Conservation (phyloP, 2,797 vertebrate genomes). For the Uromys caudimaculatus region DNA sequence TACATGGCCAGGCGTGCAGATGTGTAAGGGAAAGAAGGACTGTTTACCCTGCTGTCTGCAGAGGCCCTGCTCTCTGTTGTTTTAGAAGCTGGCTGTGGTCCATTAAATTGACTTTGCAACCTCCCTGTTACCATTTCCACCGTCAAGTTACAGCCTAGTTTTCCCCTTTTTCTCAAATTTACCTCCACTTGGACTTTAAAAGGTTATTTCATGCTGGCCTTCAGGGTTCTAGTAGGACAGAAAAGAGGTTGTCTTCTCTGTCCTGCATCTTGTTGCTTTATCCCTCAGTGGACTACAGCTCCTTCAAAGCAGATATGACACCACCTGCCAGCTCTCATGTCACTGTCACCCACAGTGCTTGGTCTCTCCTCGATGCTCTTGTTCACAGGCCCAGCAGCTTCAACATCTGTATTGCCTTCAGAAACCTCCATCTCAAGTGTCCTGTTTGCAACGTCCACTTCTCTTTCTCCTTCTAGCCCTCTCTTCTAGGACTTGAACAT, state of each 20-base stretch:
- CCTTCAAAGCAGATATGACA: neutral
- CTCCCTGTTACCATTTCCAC: neutral
- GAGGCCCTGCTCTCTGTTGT: constrained; percentile 23
- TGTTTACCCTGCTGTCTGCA: neutral
- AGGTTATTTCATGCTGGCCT: neutral
- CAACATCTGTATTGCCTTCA: neutral
- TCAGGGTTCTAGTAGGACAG: neutral
- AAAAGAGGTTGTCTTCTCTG: neutral
- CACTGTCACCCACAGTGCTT: neutral
- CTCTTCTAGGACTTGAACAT: neutral
- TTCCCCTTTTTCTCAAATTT: neutral
- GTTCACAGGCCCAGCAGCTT: neutral
- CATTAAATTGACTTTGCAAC: constrained; percentile 34
- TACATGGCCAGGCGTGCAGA: neutral
- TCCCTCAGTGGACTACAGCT: neutral
- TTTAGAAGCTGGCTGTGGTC: neutral
- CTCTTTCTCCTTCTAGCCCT: neutral
- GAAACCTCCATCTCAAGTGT: constrained; percentile 29
- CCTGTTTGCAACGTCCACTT: neutral
- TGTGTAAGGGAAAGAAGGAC: neutral
- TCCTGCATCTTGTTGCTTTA: neutral
- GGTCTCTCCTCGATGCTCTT: neutral
- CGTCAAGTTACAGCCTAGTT: neutral
- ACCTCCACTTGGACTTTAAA: constrained; percentile 5
- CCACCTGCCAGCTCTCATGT: neutral